Conservation (phyloP, 2,888 invertebrate species). For the Drosophila percnosoma region DNA sequence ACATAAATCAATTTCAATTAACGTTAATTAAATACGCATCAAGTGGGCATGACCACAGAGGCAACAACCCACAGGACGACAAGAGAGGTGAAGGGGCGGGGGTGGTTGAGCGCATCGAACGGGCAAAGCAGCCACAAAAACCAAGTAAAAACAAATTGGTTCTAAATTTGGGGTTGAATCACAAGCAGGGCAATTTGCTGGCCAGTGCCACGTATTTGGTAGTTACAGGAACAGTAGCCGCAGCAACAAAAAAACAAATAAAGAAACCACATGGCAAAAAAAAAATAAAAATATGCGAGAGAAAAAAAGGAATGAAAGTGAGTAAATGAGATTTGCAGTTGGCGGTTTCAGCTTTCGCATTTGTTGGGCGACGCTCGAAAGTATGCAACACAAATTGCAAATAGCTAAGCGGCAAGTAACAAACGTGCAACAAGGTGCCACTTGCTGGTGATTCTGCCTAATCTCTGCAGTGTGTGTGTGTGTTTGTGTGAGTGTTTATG, state of each 20-base stretch:
- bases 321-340: constrained; percentile 64
- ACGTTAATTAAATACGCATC: constrained; percentile 83
- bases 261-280: not conserved
- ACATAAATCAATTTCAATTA: constrained; percentile 84
- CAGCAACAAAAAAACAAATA: constrained; percentile 1
- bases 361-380: constrained; percentile 40
- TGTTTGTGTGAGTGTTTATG: constrained; percentile 11
- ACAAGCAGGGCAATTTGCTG: constrained; percentile 9
- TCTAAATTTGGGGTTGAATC: constrained; percentile 53
- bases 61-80: constrained; percentile 39
- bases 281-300: no score
- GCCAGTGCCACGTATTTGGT: constrained; percentile 13
- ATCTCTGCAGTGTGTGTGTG: not conserved
- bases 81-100: not conserved
- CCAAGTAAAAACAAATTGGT: constrained; percentile 28
- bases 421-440: constrained; percentile 35
- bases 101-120: not conserved
- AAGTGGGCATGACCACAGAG: constrained; percentile 81
- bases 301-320: constrained; percentile 33
- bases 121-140: constrained; percentile 33
- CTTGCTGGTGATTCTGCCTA: constrained; percentile 9
- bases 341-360: constrained; percentile 25
- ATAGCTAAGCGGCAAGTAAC: constrained; percentile 48
- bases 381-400: constrained; percentile 70
- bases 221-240: not conserved